These are phyloP conservation scores for Lasioglossum malachurum DNA, from an alignment of 2,888 invertebrate genomes.

Conservation along the genomic window DNA sequence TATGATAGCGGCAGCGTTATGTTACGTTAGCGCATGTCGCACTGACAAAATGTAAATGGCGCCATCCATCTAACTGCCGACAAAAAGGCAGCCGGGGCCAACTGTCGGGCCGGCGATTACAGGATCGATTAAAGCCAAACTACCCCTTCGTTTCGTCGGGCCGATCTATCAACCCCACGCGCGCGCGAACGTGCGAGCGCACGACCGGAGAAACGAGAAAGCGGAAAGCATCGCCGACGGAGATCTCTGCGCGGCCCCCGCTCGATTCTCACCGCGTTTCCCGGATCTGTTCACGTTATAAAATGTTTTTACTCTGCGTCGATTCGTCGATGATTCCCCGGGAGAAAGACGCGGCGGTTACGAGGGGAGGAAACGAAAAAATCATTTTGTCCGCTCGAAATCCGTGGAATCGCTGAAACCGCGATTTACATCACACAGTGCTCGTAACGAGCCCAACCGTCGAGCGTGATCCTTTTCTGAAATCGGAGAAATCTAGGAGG, in stretches of 20 bases:
- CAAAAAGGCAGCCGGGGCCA: constrained; percentile 84
- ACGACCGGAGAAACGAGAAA: constrained; percentile 51
- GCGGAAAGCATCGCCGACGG: constrained; percentile 60
- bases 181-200: constrained; percentile 65
- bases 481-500: constrained; percentile 59
- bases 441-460: constrained; percentile 60
- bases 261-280: constrained; percentile 57
- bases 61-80: constrained; percentile 83
- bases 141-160: constrained; percentile 84
- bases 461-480: constrained; percentile 58
- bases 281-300: neutral
- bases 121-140: constrained; percentile 85
- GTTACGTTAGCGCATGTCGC: constrained; percentile 82
- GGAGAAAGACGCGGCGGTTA: neutral
- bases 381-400: neutral
- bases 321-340: neutral
- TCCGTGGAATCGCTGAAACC: constrained; percentile 10
- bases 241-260: constrained; percentile 6
- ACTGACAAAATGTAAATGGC: constrained; percentile 85
- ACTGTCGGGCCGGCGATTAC: constrained; percentile 85
- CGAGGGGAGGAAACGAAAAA: neutral
- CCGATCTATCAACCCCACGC: constrained; percentile 84
- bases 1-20: constrained; percentile 82
- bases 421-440: constrained; percentile 19
- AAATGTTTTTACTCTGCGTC: neutral